Percentiles rank a stretch among this genome's conserved stretches.
These are phyloP conservation scores for Lycaena phlaeas DNA, from an alignment of 2,888 invertebrate genomes.

Conservation along the genomic window DNA sequence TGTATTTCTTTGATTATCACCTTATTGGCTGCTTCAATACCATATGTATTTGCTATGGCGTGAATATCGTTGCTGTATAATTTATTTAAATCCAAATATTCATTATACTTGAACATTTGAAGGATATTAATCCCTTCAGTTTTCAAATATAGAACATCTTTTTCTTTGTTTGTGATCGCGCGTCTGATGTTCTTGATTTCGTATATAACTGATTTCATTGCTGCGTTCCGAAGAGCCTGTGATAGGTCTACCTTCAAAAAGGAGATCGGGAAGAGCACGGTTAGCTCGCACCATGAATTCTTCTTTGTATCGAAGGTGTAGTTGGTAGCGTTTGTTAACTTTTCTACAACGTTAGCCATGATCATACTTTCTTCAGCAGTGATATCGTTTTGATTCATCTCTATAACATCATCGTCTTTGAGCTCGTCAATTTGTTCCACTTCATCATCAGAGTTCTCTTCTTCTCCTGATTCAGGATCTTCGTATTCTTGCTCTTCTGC, in stretches of 20 bases:
- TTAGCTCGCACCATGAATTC: conserved; percentile 89
- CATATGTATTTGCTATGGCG: conserved; percentile 90
- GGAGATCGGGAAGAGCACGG: conserved; percentile 76
- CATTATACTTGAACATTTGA: conserved; percentile 88
- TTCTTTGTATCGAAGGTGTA: conserved; percentile 84
- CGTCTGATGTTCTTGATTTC: conserved; percentile 86
- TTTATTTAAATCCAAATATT: conserved; percentile 84
- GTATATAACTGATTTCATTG: conserved; percentile 82
- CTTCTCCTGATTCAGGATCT: conserved; percentile 75
- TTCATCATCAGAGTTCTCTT: conserved; percentile 66
- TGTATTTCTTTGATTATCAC: conserved; percentile 95
- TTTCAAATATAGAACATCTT: conserved; percentile 79
- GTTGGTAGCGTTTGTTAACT: conserved; percentile 59
- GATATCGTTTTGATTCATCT: conserved; percentile 31
- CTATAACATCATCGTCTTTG: conserved; percentile 37
- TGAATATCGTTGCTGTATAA: conserved; percentile 96
- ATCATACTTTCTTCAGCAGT: conserved; percentile 36
- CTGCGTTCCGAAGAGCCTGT: conserved; percentile 79
- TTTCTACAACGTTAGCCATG: conserved; percentile 50
- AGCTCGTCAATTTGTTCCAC: conserved; percentile 37
- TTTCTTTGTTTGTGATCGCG: conserved; percentile 85
- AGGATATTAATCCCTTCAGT: conserved; percentile 97
- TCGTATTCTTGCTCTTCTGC: conserved; percentile 78
- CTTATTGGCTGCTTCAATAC: conserved; percentile 95
- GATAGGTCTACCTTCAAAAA: conserved; percentile 78